Evolutionary conservation across 2,113 vertebrate genomes (phyloP).

Genomic region (Steatornis caripensis): DNA sequence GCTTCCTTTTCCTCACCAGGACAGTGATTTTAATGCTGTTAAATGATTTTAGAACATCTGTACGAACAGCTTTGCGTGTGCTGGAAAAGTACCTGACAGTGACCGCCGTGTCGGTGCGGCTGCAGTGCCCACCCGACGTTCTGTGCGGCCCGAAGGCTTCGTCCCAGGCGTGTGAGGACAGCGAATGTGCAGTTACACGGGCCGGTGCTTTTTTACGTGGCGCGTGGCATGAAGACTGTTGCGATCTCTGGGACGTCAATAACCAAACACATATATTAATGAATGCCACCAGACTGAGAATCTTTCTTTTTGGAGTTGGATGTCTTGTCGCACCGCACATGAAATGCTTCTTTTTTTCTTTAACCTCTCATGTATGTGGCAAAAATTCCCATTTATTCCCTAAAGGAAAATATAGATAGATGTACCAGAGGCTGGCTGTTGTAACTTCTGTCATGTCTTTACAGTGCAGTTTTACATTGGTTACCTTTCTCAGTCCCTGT

Average conservation of each 20-base stretch:
- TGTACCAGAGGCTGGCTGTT: background rate
- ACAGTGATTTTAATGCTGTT: background rate
- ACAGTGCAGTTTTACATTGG: background rate
- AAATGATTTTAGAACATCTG: background rate
- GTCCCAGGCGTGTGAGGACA: background rate
- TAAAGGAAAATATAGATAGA: background rate
- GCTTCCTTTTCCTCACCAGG: background rate
- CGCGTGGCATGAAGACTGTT: rapidly evolving
- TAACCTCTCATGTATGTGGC: rapidly evolving
- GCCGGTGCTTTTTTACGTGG: rapidly evolving
- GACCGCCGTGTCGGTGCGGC: background rate
- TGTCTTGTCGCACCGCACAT: background rate
- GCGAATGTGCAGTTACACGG: rapidly evolving
- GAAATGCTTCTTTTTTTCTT: background rate
- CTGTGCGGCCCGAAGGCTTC: background rate
- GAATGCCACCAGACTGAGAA: background rate
- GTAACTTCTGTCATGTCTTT: background rate
- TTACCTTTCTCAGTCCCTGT: background rate
- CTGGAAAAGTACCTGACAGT: background rate
- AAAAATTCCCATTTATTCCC: background rate
- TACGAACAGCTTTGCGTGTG: background rate
- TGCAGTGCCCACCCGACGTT: background rate
- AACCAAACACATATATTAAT: background rate
- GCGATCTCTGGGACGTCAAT: background rate
- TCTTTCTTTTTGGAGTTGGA: background rate